Evolutionary conservation across 2,113 vertebrate genomes (phyloP), one percentile per base, ranked within the genome.

Genomic region (Arvicanthis niloticus): DNA sequence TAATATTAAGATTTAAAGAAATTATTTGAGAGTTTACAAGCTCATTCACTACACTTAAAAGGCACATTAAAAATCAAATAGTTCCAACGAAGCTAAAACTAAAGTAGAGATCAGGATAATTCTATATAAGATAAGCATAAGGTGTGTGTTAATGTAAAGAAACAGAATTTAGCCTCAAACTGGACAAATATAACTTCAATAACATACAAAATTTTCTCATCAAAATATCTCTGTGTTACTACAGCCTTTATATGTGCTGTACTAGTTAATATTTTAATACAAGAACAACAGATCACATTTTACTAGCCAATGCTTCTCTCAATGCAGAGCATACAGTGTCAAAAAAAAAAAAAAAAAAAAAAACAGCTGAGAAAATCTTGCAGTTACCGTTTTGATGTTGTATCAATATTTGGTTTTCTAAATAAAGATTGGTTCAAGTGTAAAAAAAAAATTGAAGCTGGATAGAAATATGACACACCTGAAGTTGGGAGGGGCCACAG

Each of bases 361-460:
- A 48, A 78, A 96, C 10, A 24, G 26, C 48, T 51, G 48, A 31
- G 31, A 81, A 78, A 89, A 67, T 26, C 12, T 29, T 42, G 42
- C 68, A 87, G 82, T 42, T 31, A 78, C 22, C 84, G 34, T n/a
- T 42, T 48, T 88, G 10, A 56, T 48, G 29, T 73, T 48, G 56
- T 72, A 45, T 6, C 80, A 29, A 86, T 65, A 73, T 90, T 92
- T 88, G 19, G 45, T 85, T 85, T 92, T 8, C 24, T 53, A 88
- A 87, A 88, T 80, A 7, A 77, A 11, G 5, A 75, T 40, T 84
- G 8, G 80, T 58, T 93, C 7, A 62, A 96, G 84, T 92, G 19
- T 3, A 96, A 51, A 89, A 87, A 90, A 88, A 87, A 93, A 77
- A n/a, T n/a, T 62, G 29, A 72, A 48, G 29, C 45, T 51, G 42